A percentile compares a stretch with the other conserved stretches of the same genome.
Conservation (phyloP, 2,113 vertebrate genomes). For the Elgaria multicarinata region DNA sequence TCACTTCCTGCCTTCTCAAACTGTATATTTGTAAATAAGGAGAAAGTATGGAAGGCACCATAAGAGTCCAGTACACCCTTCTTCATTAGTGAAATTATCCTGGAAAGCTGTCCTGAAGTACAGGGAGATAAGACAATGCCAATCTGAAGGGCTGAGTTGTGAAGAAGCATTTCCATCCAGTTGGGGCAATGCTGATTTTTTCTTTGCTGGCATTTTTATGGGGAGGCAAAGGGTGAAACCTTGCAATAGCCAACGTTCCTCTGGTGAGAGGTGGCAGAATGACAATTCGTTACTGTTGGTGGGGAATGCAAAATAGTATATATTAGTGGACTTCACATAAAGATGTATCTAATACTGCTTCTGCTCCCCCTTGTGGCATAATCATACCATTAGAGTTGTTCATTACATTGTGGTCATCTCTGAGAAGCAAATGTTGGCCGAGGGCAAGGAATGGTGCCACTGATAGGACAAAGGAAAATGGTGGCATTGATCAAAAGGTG, state of each 20-base stretch:
- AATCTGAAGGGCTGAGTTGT: background rate
- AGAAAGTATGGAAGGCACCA: too few relatives aligned
- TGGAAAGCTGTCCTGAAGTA: background rate
- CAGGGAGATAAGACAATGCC: background rate
- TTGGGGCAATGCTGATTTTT: background rate
- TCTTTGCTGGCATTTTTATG: background rate
- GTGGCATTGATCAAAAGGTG: background rate
- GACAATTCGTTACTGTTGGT: background rate
- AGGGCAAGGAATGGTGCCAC: background rate
- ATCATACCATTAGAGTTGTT: background rate
- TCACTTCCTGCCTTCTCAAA: too few relatives aligned
- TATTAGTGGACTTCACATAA: background rate
- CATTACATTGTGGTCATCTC: background rate
- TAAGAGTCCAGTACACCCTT: too few relatives aligned
- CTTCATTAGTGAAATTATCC: too few relatives aligned
- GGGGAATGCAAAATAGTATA: background rate
- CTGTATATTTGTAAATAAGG: too few relatives aligned
- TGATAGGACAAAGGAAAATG: background rate
- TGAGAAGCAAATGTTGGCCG: background rate
- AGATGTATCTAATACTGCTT: background rate
- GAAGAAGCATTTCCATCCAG: background rate
- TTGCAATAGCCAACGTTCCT: background rate
- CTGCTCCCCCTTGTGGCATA: background rate
- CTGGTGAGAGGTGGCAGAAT: background rate
- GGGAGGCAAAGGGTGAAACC: background rate